Evolutionary conservation across 2,113 vertebrate species (phyloP).

Genomic region (Pachypanchax playfairii): DNA sequence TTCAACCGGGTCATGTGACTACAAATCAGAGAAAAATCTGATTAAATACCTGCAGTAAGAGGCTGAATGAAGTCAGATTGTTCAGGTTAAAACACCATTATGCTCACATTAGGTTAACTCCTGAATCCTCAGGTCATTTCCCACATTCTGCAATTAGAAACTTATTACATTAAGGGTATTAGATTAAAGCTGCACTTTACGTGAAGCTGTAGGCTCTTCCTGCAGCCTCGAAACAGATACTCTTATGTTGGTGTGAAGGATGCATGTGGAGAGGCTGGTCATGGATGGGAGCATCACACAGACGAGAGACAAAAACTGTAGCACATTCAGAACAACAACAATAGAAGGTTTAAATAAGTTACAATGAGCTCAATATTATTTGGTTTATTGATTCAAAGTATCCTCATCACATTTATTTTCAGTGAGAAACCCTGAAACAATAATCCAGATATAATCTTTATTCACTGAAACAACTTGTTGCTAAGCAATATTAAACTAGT

Average conservation of each 20-base stretch:
- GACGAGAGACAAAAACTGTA: background rate
- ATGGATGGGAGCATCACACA: background rate
- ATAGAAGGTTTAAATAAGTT: background rate
- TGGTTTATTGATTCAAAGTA: too few species aligned
- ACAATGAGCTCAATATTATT: background rate
- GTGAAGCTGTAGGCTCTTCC: slow-evolving; percentile 17
- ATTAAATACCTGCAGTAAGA: slow-evolving; percentile 36
- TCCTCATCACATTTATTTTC: background rate
- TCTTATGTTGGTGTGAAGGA: background rate
- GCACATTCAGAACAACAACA: background rate
- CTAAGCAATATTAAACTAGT: slow-evolving; percentile 21
- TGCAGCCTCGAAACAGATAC: too few species aligned
- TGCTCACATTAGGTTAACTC: slow-evolving; percentile 41
- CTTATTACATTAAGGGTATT: slow-evolving; percentile 7
- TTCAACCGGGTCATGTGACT: background rate
- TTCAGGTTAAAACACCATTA: slow-evolving; percentile 45
- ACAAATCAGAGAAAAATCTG: slow-evolving; percentile 21
- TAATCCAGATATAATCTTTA: background rate
- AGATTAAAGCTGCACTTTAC: slow-evolving; percentile 27
- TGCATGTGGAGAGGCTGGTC: background rate
- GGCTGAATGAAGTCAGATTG: slow-evolving; percentile 21
- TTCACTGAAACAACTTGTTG: slow-evolving; percentile 27
- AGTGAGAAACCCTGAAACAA: background rate
- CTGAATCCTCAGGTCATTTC: slow-evolving; percentile 31
- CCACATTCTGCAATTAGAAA: slow-evolving; percentile 32